Conservation (phyloP, 92 coral and sea anemone genomes). For the Zoanthus gigantus region DNA sequence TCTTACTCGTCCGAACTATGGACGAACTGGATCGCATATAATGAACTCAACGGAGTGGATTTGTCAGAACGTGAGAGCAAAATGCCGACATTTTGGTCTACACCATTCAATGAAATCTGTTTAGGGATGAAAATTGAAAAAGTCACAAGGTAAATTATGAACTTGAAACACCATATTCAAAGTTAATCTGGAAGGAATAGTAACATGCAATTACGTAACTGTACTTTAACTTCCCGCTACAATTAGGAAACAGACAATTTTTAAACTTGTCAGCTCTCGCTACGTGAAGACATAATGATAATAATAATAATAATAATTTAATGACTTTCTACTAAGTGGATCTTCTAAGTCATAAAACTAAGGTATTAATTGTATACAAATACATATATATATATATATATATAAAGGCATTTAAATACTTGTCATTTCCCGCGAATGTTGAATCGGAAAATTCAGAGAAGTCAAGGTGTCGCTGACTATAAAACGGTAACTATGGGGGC, state of each 20-base stretch:
- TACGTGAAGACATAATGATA: too few relatives aligned
- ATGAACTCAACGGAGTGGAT: conserved; percentile 52
- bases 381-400: too few relatives aligned
- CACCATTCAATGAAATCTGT: conserved; percentile 62
- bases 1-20: conserved; percentile 61
- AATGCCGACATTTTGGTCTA: conserved; percentile 73
- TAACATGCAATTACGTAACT: not conserved
- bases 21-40: conserved; percentile 40
- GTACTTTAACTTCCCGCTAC: not conserved
- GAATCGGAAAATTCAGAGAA: too few relatives aligned
- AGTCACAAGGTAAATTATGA: not conserved
- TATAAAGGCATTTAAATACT: too few relatives aligned
- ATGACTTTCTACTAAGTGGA: not conserved
- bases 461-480: too few relatives aligned
- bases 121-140: conserved; percentile 73
- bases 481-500: too few relatives aligned
- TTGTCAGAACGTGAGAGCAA: conserved; percentile 58
- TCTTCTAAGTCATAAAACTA: too few relatives aligned
- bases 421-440: too few relatives aligned
- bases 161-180: not conserved
- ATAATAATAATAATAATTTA: too few relatives aligned
- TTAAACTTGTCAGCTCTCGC: not conserved
- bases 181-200: not conserved
- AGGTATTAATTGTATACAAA: too few relatives aligned
- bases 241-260: not conserved